Conservation (phyloP, 2,113 vertebrate species). For the Tor tambroides region DNA sequence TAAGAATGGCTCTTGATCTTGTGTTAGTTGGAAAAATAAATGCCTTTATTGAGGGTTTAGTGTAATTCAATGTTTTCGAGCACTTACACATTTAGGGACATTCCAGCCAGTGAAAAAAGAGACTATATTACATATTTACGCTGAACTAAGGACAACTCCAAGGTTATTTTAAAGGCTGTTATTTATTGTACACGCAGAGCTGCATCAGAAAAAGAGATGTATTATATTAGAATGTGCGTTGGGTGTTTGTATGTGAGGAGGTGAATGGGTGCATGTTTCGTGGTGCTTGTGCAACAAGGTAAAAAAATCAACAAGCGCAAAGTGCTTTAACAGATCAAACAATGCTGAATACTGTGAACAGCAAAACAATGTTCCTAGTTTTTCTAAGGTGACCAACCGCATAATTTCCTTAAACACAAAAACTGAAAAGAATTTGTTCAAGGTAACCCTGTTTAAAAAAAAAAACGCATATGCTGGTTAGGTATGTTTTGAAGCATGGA, state of each 20-base stretch:
- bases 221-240: constrained; percentile 66
- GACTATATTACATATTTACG: constrained; percentile 57
- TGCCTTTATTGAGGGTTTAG: constrained; percentile 62
- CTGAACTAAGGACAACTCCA: constrained; percentile 58
- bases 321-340: constrained; percentile 80
- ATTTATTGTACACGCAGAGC: constrained; percentile 66
- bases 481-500: too few species aligned
- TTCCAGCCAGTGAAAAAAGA: constrained; percentile 69
- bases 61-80: constrained; percentile 64
- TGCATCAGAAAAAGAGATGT: constrained; percentile 55
- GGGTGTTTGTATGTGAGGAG: constrained; percentile 39
- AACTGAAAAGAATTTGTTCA: neutral
- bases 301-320: constrained; percentile 64
- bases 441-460: too few species aligned
- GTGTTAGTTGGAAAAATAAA: constrained; percentile 39
- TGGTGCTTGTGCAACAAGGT: too few species aligned
- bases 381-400: constrained; percentile 37
- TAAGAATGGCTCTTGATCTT: constrained; percentile 57
- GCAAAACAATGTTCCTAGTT: constrained; percentile 66
- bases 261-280: neutral
- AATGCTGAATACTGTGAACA: constrained; percentile 81
- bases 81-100: constrained; percentile 74
- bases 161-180: constrained; percentile 72
- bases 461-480: too few species aligned
- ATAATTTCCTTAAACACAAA: constrained; percentile 18